phyloP scores from a whole-genome alignment of 2,888 invertebrate genomes.

The Acrobasis consociella region DNA sequence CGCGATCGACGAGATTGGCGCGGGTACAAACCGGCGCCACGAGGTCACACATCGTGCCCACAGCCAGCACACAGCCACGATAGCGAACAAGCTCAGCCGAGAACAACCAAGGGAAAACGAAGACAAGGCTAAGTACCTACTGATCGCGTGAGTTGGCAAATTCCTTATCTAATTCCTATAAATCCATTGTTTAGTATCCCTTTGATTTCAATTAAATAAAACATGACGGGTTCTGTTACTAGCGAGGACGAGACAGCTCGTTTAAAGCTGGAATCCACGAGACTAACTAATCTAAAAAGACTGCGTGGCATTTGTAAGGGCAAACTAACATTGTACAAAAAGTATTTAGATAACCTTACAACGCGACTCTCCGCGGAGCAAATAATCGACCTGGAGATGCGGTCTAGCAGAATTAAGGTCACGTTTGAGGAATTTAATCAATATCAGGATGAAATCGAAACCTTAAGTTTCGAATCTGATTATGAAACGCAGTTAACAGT shows the following conservation, averaged over 20 bases:
- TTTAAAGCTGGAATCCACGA: neutral
- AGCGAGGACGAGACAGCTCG: neutral
- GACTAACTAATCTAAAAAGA: neutral
- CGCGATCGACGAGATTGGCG: too few species aligned
- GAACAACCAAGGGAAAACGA: too few species aligned
- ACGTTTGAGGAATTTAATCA: neutral
- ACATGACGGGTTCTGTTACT: neutral
- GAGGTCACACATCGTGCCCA: too few species aligned
- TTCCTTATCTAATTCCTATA: neutral
- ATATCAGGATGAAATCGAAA: neutral
- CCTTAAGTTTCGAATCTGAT: neutral
- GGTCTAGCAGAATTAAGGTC: neutral
- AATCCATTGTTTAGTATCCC: neutral
- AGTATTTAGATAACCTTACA: neutral
- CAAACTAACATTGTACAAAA: too few species aligned
- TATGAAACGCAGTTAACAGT: neutral
- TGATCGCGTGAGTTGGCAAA: conserved; percentile 5
- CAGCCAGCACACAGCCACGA: too few species aligned
- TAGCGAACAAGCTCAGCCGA: too few species aligned
- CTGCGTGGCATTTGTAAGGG: neutral
- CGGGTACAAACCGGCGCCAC: too few species aligned
- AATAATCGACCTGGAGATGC: neutral
- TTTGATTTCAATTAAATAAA: neutral
- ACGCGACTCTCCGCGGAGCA: neutral
- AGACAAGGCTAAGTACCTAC: neutral